Conservation (phyloP, 2,797 vertebrate species). For the Dallia pectoralis region DNA sequence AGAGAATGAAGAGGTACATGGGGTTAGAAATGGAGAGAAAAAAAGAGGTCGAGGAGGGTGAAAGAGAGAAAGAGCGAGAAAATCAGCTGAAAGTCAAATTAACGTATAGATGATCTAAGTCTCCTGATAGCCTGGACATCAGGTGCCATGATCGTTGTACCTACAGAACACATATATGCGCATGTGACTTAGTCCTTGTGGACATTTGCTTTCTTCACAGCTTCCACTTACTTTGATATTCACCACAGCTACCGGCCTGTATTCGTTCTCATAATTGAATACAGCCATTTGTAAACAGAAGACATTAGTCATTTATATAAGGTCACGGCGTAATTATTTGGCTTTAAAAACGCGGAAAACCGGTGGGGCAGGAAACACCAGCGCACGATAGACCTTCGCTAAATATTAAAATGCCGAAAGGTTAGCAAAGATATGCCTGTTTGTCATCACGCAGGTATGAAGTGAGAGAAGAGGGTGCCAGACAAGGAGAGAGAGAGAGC, state of each 20-base stretch:
- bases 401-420: not conserved
- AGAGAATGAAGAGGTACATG: not conserved
- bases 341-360: not conserved
- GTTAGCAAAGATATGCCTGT: not conserved
- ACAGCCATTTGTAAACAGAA: not conserved
- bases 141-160: slow-evolving; percentile 42
- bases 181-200: too few relatives aligned
- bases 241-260: not conserved
- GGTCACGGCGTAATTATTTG: not conserved
- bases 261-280: not conserved
- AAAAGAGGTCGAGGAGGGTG: too few relatives aligned
- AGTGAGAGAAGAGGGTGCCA: slow-evolving; percentile 5
- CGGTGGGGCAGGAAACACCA: not conserved
- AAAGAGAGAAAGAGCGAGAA: not conserved
- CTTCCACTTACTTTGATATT: not conserved
- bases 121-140: slow-evolving; percentile 36
- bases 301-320: not conserved
- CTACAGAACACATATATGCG: too few relatives aligned
- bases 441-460: not conserved
- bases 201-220: slow-evolving; percentile 22
- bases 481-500: slow-evolving; percentile 12
- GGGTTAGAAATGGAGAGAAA: not conserved
- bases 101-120: too few relatives aligned
- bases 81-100: too few relatives aligned
- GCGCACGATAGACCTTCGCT: not conserved